phyloP scores from a whole-genome alignment of 2,888 invertebrate species.

The Xylota sylvarum region DNA sequence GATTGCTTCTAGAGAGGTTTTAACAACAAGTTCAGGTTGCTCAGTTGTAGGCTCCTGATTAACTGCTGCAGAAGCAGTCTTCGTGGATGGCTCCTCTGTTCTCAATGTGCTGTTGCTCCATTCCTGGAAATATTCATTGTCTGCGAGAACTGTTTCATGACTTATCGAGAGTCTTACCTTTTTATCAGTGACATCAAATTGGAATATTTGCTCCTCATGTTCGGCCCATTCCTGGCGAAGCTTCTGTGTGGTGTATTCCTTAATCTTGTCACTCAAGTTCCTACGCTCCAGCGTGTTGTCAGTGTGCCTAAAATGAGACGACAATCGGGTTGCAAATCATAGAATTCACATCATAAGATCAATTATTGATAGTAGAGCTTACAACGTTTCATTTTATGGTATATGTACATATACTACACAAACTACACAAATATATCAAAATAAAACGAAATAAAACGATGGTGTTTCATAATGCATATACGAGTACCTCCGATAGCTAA shows the following conservation, averaged over 20 bases:
- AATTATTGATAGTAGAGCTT: conserved; percentile 14
- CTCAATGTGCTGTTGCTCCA: conserved; percentile 79
- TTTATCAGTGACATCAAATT: conserved; percentile 80
- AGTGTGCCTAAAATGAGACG: conserved; percentile 85
- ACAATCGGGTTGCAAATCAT: background rate
- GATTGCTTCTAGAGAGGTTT: conserved; percentile 13
- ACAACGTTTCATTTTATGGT: conserved; percentile 63
- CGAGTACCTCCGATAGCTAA: conserved; percentile 83
- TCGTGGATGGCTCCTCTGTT: conserved; percentile 71
- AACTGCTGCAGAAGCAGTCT: conserved; percentile 20
- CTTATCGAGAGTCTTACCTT: conserved; percentile 75
- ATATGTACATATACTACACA: conserved; percentile 12
- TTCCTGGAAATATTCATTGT: conserved; percentile 76
- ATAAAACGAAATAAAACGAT: conserved; percentile 59
- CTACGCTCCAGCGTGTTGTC: conserved; percentile 85
- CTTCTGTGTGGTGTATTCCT: conserved; percentile 84
- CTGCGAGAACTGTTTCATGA: conserved; percentile 12
- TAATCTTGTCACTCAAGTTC: conserved; percentile 81
- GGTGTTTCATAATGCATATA: conserved; percentile 36
- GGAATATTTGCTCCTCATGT: conserved; percentile 84
- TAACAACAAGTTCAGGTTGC: conserved; percentile 32
- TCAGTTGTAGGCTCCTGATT: conserved; percentile 36
- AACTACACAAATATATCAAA: conserved; percentile 20
- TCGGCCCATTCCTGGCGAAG: conserved; percentile 85
- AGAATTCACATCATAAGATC: background rate